phyloP scores from a whole-genome alignment of 2,113 vertebrate genomes.

The Corythaixoides concolor region DNA sequence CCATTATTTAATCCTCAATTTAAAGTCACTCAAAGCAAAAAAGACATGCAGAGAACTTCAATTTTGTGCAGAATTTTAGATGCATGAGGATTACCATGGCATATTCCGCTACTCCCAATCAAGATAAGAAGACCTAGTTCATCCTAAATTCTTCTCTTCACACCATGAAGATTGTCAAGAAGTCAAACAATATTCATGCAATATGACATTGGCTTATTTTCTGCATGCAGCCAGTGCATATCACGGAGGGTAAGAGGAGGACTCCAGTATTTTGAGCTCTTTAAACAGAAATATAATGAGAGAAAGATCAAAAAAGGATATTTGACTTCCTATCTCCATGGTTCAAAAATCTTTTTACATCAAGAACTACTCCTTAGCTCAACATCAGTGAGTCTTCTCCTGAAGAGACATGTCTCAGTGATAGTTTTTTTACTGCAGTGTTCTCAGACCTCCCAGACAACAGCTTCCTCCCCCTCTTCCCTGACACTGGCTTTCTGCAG shows the following conservation, averaged over 20 bases:
- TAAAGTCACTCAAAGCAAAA: neutral
- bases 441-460: neutral
- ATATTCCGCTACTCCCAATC: neutral
- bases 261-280: neutral
- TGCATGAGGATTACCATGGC: neutral
- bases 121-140: neutral
- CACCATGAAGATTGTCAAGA: neutral
- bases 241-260: neutral
- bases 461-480: neutral
- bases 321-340: neutral
- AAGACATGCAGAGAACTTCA: neutral
- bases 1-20: neutral
- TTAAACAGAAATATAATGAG: neutral
- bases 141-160: neutral
- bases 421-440: neutral
- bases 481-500: neutral
- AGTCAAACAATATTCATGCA: neutral
- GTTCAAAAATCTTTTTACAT: neutral
- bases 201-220: neutral
- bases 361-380: neutral
- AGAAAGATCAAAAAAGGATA: neutral
- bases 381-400: neutral
- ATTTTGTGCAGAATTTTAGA: neutral
- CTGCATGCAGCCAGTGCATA: neutral
- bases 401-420: neutral